Evolutionary conservation across 2,113 vertebrate genomes (phyloP), one percentile per base, ranked within the genome.

Genomic region (Lota lota): DNA sequence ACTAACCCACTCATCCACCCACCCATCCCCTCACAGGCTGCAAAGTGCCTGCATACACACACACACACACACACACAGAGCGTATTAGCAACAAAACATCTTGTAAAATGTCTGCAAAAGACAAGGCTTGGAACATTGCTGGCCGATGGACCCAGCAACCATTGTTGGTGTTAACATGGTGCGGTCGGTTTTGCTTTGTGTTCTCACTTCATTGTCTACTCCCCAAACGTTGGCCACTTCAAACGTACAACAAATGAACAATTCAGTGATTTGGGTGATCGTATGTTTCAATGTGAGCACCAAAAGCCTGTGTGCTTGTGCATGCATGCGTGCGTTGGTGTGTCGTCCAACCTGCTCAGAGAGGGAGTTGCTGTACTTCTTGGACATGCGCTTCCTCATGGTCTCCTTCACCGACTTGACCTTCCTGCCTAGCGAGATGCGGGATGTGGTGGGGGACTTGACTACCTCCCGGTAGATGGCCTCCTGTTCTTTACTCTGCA

Each of bases 341-440:
- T 21, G 16, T 0, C 6, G 53, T 74, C 79, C 63, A 22, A 98
- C 97, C 96, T 99, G 96, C 70, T 97, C 96, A 62, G 96, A 94
- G 14, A 95, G 78, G 53, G 95, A 94, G 79, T 92, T 96, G 87
- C 93, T 96, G n/a, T 98, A 99, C 79, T 98, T 99, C 89, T 99
- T 99, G 60, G 97, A 98, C 93, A 99, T 99, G 77, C 96, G 94
- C 79, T 98, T 99, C 91, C 94, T 96, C 96, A 99, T 98, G 0
- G 97, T 99, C 90, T 99, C 97, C 85, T 98, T 99, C 61, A 99
- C 97, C 0, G 97, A 99, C 80, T 97, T 99, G 84, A 99, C 97
- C 86, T 99, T 99, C 91, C 97, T 99, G 64, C 97, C 96, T 68
- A 99, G 92, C 53, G 97, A 99, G 84, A 98, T 98, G 63, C 97